A percentile compares a stretch with the other conserved stretches of the same genome.
These are phyloP conservation scores for Halcyon chelicuti DNA, from an alignment of 2,797 vertebrate genomes.

Conservation along the genomic window DNA sequence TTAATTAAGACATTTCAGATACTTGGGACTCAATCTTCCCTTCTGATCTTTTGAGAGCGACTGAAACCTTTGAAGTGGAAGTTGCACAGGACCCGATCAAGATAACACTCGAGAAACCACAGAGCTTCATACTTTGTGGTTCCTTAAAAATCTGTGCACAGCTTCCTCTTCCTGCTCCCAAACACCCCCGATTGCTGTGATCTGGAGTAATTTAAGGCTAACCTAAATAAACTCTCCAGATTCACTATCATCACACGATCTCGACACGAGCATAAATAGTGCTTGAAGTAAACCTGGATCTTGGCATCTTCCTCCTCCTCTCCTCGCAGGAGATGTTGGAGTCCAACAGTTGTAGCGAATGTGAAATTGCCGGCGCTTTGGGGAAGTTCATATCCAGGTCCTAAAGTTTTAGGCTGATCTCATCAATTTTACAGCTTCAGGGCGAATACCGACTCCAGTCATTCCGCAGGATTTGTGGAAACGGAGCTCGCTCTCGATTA, in stretches of 20 bases:
- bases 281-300: not conserved
- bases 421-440: not conserved
- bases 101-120: conserved; percentile 19
- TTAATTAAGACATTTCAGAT: conserved; percentile 36
- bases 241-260: not conserved
- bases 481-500: rapidly evolving
- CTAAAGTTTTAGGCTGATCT: not conserved
- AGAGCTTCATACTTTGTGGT: conserved; percentile 13
- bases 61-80: conserved; percentile 55
- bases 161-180: conserved; percentile 40
- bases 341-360: not conserved
- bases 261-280: not conserved
- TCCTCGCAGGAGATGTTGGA: rapidly evolving
- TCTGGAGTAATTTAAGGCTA: not conserved
- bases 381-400: not conserved
- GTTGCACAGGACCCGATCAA: not conserved
- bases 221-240: not conserved
- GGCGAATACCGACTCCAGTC: no score
- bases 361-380: not conserved
- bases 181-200: not conserved
- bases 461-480: not conserved
- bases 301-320: not conserved
- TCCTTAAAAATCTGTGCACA: conserved; percentile 28
- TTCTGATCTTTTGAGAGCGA: conserved; percentile 18
- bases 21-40: not conserved